Evolutionary conservation across 2,797 vertebrate genomes (phyloP), one percentile per base, ranked within the genome.

Genomic region (Coccyzus lansbergi): DNA sequence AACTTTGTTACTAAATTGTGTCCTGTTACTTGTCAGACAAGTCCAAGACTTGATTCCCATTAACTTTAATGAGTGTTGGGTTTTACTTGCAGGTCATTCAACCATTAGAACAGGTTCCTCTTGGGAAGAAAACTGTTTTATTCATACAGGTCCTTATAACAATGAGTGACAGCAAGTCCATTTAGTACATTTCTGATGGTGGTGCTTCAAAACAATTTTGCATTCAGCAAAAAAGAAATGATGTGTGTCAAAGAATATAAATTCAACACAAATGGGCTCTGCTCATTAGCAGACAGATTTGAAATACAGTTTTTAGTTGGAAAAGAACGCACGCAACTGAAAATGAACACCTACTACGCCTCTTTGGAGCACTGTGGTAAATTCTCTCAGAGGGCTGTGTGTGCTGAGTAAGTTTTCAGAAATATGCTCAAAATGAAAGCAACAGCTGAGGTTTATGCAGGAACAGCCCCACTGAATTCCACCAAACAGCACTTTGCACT

Each of bases 41-140:
- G 40, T 9, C 48, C 4, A 10, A 46, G 85, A 79, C 11, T 29
- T 74, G 68, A 65, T 76, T 89, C 51, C 34, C 48, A 88, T 85
- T 87, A 86, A 56, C 42, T 68, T 60, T 90, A 95, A 89, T 52
- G 69, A 94, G 90, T 92, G 53, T 14, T 87, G 62, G 28, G 24
- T 20, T 81, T 56, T 72, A 69, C 58, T 64, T 93, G 53, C 76
- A 85, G 82, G 31, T 75, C 9, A 1, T 88, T 75, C 88, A 36
- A 59, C 64, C 62, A 86, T 60, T 33, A 68, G 28, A 26, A 60
- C 33, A 51, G 21, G 71, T 51, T 84, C 79, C 49, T 75, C 5
- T 40, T 62, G 6, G 26, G 58, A 83, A 74, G 22, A 70, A 80
- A 74, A 70, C 34, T 33, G 29, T 51, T 42, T 64, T n/a, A 15